A percentile compares a stretch with the other conserved stretches of the same genome.
phyloP scores from a whole-genome alignment of 64 coral and sea anemone genomes.

The Catalaphyllia jardinei region DNA sequence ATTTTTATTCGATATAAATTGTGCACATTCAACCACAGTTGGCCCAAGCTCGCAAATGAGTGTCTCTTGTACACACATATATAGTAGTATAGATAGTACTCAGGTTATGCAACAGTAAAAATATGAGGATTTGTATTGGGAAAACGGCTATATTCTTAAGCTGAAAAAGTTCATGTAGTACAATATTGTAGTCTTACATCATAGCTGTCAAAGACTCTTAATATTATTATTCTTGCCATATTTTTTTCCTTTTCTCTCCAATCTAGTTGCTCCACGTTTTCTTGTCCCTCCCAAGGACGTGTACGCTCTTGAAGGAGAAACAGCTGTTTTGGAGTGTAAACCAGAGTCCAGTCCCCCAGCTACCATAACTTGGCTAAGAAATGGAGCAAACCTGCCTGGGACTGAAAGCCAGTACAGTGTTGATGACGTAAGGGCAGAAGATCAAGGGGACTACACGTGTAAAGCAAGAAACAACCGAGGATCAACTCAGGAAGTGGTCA shows the following conservation, averaged over 20 bases:
- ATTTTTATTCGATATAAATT: too few relatives aligned
- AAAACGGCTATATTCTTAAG: too few relatives aligned
- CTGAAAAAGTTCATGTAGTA: too few relatives aligned
- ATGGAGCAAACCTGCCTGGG: conserved; percentile 51
- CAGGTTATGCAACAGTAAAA: too few relatives aligned
- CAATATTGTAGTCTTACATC: too few relatives aligned
- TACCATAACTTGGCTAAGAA: conserved; percentile 69
- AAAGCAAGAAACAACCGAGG: conserved; percentile 57
- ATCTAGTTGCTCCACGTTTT: conserved; percentile 72
- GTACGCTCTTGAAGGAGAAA: conserved; percentile 69
- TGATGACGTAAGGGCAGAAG: conserved; percentile 21
- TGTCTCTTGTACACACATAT: too few relatives aligned
- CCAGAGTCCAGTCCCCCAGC: conserved; percentile 86
- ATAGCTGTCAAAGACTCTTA: too few relatives aligned
- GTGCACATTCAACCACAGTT: too few relatives aligned
- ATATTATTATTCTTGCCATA: neutral
- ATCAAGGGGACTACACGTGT: conserved; percentile 67
- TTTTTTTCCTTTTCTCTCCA: neutral
- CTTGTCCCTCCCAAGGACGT: conserved; percentile 64
- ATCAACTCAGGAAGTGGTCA: conserved; percentile 41
- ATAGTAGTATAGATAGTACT: too few relatives aligned
- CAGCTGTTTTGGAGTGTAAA: conserved; percentile 76
- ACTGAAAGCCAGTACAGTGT: conserved; percentile 54
- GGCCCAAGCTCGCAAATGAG: too few relatives aligned
- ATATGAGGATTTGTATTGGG: too few relatives aligned